These are phyloP conservation scores for Bolinopsis microptera DNA, from an alignment of 37 sponge, comb jelly and placozoan genomes.

Conservation along the genomic window DNA sequence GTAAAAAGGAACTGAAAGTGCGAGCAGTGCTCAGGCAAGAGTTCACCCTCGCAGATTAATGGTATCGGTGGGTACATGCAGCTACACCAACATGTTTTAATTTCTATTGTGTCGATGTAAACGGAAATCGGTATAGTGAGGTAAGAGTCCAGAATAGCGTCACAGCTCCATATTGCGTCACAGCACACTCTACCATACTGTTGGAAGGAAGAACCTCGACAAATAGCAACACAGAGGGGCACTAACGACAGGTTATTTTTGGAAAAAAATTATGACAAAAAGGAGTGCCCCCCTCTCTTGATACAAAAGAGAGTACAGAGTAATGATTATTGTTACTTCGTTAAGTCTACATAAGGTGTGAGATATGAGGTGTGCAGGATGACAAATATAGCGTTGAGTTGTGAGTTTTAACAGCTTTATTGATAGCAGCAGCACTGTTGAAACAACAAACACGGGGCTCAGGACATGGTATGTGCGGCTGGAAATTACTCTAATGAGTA, in stretches of 20 bases:
- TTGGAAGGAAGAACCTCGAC: background rate
- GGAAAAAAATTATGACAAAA: too few species aligned
- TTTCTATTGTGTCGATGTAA: too few species aligned
- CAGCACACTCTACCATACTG: background rate
- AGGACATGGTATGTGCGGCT: background rate
- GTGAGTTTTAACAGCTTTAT: background rate
- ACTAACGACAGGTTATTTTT: too few species aligned
- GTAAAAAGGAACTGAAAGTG: too few species aligned
- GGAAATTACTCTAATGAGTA: background rate
- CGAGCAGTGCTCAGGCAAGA: too few species aligned
- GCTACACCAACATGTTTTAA: too few species aligned
- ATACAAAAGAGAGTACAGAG: too few species aligned
- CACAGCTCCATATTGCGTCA: background rate
- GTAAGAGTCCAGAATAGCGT: background rate
- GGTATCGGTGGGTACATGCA: too few species aligned
- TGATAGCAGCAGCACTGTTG: background rate
- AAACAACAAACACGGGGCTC: background rate
- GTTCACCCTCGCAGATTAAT: too few species aligned
- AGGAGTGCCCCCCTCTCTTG: too few species aligned
- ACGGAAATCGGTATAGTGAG: background rate
- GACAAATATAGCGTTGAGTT: background rate
- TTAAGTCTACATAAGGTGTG: too few species aligned
- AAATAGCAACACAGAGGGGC: too few species aligned
- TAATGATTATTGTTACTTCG: background rate
- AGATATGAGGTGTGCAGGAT: background rate